Percentiles rank a stretch among this genome's conserved stretches.
Evolutionary conservation across 1,140 invertebrate genomes (phyloP).

Genomic region (Cherax destructor): DNA sequence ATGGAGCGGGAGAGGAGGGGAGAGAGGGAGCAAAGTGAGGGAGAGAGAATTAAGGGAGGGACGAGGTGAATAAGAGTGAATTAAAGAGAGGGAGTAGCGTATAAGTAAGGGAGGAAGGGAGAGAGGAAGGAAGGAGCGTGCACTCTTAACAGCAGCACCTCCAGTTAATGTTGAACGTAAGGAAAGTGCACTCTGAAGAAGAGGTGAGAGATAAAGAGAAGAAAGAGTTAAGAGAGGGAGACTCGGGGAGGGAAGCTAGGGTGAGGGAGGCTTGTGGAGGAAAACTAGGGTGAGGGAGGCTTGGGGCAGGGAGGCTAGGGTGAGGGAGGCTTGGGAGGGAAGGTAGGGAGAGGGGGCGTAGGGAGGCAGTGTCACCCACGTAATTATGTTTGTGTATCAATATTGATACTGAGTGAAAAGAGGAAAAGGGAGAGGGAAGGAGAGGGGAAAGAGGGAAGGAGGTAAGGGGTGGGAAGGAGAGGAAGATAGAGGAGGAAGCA

Average conservation of each 20-base stretch:
- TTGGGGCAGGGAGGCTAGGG: background rate
- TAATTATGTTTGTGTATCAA: conserved; percentile 38
- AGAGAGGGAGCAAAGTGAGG: background rate
- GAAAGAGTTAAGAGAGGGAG: background rate
- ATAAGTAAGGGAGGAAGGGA: background rate
- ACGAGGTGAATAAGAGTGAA: background rate
- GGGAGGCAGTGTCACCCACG: background rate
- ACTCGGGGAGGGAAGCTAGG: background rate
- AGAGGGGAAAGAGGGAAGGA: background rate
- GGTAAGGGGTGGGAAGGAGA: background rate
- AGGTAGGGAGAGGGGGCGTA: background rate
- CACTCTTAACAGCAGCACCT: too few species aligned
- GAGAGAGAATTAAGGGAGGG: background rate
- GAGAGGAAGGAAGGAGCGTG: background rate
- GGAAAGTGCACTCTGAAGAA: background rate
- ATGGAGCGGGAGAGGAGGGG: background rate
- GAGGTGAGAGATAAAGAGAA: background rate
- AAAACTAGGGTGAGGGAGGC: too few species aligned
- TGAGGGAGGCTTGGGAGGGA: too few species aligned
- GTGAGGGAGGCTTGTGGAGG: background rate
- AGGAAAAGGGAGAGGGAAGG: background rate
- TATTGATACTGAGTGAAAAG: background rate
- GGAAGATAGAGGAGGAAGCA: background rate
- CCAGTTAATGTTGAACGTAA: too few species aligned
- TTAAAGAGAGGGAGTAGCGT: background rate